phyloP scores from a whole-genome alignment of 1,140 invertebrate species.

The Lasioglossum albipes region DNA sequence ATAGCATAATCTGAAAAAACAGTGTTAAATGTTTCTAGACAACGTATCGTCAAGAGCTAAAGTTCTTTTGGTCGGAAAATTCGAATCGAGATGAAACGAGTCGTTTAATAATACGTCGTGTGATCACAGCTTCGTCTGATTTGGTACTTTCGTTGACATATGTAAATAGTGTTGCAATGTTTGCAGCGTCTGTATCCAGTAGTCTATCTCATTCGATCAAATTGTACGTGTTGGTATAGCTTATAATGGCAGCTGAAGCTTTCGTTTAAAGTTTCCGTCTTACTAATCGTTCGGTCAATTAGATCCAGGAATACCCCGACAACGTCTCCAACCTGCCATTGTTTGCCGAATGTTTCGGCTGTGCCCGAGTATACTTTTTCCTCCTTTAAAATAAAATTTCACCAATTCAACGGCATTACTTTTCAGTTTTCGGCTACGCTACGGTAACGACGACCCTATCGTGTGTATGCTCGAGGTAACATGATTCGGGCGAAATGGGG shows the following conservation, averaged over 20 bases:
- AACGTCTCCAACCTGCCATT: conserved; percentile 96
- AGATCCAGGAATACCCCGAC: conserved; percentile 97
- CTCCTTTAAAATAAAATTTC: conserved; percentile 86
- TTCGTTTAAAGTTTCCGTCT: conserved; percentile 81
- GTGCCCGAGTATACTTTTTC: conserved; percentile 95
- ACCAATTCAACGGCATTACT: conserved; percentile 56
- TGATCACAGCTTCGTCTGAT: not conserved
- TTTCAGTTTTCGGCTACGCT: conserved; percentile 8
- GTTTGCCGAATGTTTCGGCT: conserved; percentile 95
- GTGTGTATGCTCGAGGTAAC: not conserved
- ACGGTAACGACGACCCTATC: not conserved
- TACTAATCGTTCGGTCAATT: conserved; percentile 98
- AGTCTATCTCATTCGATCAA: conserved; percentile 67
- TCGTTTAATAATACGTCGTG: not conserved
- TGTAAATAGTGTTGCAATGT: not conserved
- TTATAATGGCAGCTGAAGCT: conserved; percentile 75
- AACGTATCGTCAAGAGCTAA: too few species aligned
- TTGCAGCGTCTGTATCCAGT: conserved; percentile 66
- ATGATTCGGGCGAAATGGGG: not conserved
- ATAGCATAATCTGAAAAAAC: too few species aligned
- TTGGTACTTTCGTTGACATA: not conserved
- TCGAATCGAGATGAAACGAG: too few species aligned
- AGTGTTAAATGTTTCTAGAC: too few species aligned
- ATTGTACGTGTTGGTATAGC: conserved; percentile 64
- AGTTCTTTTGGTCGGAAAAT: too few species aligned